phyloP scores from a whole-genome alignment of 2,113 vertebrate species.

The Ploceus nigricollis region DNA sequence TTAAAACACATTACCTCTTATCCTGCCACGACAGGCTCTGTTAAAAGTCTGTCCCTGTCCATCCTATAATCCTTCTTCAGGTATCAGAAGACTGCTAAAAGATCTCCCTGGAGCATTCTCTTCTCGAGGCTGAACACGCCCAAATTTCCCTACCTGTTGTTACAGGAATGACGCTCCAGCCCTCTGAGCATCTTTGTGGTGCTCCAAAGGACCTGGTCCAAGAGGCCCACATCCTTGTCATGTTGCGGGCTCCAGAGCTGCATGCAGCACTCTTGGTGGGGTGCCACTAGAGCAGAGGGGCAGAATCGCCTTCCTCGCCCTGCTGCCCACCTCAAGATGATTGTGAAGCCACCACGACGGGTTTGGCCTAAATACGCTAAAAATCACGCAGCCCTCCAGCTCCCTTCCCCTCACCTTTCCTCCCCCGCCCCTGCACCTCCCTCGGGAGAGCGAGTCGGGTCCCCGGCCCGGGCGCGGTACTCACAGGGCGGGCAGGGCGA shows the following conservation, averaged over 20 bases:
- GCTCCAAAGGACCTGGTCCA: not conserved
- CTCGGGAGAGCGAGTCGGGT: fast-evolving
- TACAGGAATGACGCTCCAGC: not conserved
- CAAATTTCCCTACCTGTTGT: too few species aligned
- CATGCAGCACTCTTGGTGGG: too few species aligned
- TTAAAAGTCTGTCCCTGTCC: not conserved
- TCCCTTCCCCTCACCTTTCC: not conserved
- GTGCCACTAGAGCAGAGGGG: not conserved
- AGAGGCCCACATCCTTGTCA: not conserved
- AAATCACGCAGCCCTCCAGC: fast-evolving
- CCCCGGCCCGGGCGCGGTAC: not conserved
- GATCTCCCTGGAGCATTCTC: not conserved
- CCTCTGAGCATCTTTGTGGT: not conserved
- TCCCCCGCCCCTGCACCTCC: fast-evolving
- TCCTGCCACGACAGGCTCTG: not conserved
- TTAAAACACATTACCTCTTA: not conserved
- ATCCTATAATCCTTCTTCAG: not conserved
- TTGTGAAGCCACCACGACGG: fast-evolving
- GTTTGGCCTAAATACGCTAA: not conserved
- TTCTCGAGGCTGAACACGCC: not conserved
- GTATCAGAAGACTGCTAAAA: not conserved
- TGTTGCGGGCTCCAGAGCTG: fast-evolving
- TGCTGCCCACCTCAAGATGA: not conserved
- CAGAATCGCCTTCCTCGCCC: not conserved
- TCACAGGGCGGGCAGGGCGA: slow-evolving; percentile 84